phyloP scores from a whole-genome alignment of 2,113 vertebrate genomes.

The Cheilinus undulatus region DNA sequence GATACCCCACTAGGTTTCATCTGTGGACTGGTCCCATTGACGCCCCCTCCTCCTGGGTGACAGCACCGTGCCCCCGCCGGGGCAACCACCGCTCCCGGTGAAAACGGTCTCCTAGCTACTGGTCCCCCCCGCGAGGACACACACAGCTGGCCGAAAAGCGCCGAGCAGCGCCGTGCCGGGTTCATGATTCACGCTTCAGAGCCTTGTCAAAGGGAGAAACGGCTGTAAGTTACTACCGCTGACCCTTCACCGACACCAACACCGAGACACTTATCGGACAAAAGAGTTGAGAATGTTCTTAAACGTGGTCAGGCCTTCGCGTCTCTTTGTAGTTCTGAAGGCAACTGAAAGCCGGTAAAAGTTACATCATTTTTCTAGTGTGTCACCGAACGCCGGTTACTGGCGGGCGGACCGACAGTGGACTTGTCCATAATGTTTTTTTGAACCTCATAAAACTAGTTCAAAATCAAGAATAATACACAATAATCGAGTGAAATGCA shows the following conservation, averaged over 20 bases:
- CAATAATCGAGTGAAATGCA: background rate
- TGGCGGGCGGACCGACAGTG: background rate
- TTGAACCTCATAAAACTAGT: rapidly evolving
- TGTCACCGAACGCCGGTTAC: slow-evolving; percentile 11
- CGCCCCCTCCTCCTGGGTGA: slow-evolving; percentile 2
- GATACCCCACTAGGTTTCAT: background rate
- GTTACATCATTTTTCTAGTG: slow-evolving; percentile 44
- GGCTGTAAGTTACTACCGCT: background rate
- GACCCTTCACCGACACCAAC: background rate
- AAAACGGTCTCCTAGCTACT: background rate
- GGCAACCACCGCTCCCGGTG: background rate
- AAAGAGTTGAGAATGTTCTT: background rate
- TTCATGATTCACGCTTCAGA: slow-evolving; percentile 50
- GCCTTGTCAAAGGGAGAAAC: background rate
- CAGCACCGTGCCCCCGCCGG: background rate
- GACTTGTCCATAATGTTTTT: background rate
- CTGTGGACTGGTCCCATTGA: background rate
- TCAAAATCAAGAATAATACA: too few species aligned
- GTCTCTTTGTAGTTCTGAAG: background rate
- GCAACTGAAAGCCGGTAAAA: slow-evolving; percentile 39
- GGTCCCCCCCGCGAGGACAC: slow-evolving; percentile 20
- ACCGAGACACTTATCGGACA: background rate
- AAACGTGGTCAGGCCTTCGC: background rate
- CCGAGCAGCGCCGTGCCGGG: slow-evolving; percentile 65
- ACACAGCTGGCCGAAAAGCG: slow-evolving; percentile 58